Evolutionary conservation across 1,140 invertebrate genomes (phyloP), one percentile per base, ranked within the genome.

Genomic region (Coboldia fuscipes): DNA sequence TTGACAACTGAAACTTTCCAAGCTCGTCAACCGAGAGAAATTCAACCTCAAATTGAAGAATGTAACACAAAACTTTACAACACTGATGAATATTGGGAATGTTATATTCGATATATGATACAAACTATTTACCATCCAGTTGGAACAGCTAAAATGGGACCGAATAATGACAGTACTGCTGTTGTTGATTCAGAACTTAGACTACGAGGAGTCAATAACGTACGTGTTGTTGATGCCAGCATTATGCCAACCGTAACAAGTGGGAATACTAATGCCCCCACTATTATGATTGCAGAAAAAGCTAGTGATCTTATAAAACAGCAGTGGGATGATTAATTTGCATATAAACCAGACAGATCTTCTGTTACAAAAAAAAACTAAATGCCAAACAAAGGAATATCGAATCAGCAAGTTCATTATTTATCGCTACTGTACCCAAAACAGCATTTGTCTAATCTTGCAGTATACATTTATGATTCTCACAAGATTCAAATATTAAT

Each of bases 171-270:
- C 41, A 41, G 42, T 3, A 48, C 51, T 37, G 58, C 68, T 19
- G 71, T 75, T 0, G 70, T 75, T 0, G 62, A 70, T 42, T 40
- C 54, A 6, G 45, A 48, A 43, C 45, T 66, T 13, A 51, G 47
- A 39, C 59, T 64, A 4, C 56, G 65, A 43, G 68, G 71, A 0
- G 51, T 77, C 0, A 44, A 50, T 9, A 61, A 65, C 13, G 43
- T 81, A 7, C 58, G 77, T 43, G 72, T 83, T 2, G 61, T 70
- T 1, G 77, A 83, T 54, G 75, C 74, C 3, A 30, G 32, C 17
- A 35, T 38, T 2, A 38, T 38, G 37, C 37, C 37, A 19, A 29
- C 12, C 8, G 22, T 38, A 10, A n/a, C 30, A 12, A 29, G 32
- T 4, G 37, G 26, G 3, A 35, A 35, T 19, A 35, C 27, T 10